Evolutionary conservation across 2,888 invertebrate species (phyloP).

Genomic region (Parapristionchus giblindavisi): DNA sequence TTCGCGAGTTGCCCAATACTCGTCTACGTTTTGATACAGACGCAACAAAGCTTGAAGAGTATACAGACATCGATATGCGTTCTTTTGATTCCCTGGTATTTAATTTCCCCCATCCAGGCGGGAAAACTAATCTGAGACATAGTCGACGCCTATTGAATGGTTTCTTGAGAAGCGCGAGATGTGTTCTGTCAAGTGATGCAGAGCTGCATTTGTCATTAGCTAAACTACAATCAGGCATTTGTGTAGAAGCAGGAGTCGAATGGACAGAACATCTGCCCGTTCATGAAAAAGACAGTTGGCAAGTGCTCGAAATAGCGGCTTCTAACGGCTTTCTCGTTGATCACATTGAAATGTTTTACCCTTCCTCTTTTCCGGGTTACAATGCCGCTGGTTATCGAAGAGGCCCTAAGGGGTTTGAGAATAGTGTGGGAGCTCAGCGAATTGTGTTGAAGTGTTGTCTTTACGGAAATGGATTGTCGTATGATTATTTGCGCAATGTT

Average conservation of each 20-base stretch:
- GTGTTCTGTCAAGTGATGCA: conserved; percentile 39
- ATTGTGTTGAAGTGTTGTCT: conserved; percentile 46
- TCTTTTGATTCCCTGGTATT: conserved; percentile 73
- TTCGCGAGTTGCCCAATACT: conserved; percentile 43
- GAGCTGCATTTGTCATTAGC: conserved; percentile 59
- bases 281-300: conserved; percentile 64
- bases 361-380: conserved; percentile 52
- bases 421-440: conserved; percentile 47
- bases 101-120: conserved; percentile 77
- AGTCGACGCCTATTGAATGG: conserved; percentile 74
- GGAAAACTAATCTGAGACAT: conserved; percentile 76
- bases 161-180: conserved; percentile 52
- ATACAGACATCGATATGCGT: conserved; percentile 34
- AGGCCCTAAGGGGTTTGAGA: conserved; percentile 59
- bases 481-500: not conserved
- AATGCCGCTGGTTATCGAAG: conserved; percentile 59
- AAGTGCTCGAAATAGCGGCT: conserved; percentile 57
- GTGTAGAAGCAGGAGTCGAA: conserved; percentile 7
- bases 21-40: conserved; percentile 47
- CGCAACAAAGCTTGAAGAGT: conserved; percentile 48
- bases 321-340: conserved; percentile 48
- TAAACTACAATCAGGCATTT: conserved; percentile 58
- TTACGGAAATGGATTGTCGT: not conserved
- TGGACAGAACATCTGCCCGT: conserved; percentile 38
- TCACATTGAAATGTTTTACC: conserved; percentile 41